Conservation (phyloP, 1,140 invertebrate species). For the Drosophila carrolli region DNA sequence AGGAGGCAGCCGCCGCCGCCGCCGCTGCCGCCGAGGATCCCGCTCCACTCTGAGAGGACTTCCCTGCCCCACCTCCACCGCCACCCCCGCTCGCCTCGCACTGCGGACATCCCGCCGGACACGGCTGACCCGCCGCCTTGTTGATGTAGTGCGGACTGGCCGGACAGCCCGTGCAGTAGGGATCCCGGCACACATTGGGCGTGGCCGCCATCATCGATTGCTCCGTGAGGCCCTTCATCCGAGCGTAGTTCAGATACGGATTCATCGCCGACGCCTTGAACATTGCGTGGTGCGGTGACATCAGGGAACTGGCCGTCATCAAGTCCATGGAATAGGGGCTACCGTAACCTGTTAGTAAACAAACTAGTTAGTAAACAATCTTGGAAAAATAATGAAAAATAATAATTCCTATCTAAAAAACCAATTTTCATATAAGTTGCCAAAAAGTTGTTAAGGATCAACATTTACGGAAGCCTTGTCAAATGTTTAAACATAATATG, state of each 20-base stretch:
- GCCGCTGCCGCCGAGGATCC: slow-evolving; percentile 56
- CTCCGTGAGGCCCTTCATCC: slow-evolving; percentile 87
- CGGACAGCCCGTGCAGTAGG: slow-evolving; percentile 96
- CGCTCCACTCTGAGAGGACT: slow-evolving; percentile 32
- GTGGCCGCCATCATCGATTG: slow-evolving; percentile 85
- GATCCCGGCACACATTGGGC: slow-evolving; percentile 93
- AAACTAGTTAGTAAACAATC: neutral
- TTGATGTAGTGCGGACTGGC: slow-evolving; percentile 91
- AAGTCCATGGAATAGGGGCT: slow-evolving; percentile 89
- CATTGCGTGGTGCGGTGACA: slow-evolving; percentile 90
- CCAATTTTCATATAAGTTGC: too few species aligned
- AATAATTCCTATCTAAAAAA: too few species aligned
- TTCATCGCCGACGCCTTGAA: slow-evolving; percentile 88
- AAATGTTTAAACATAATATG: too few species aligned
- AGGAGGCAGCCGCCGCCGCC: slow-evolving; percentile 86
- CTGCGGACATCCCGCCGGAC: slow-evolving; percentile 94
- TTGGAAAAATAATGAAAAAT: too few species aligned
- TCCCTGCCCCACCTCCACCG: neutral
- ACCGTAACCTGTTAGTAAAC: slow-evolving; percentile 84
- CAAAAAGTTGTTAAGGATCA: too few species aligned
- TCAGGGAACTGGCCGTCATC: slow-evolving; percentile 89
- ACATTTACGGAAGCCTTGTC: too few species aligned
- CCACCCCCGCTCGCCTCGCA: slow-evolving; percentile 87
- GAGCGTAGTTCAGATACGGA: slow-evolving; percentile 90
- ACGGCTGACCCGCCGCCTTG: slow-evolving; percentile 87